Percentiles rank a stretch among this genome's conserved stretches.
Evolutionary conservation across 1,140 invertebrate genomes (phyloP).

Genomic region (Notospermus geniculatus): DNA sequence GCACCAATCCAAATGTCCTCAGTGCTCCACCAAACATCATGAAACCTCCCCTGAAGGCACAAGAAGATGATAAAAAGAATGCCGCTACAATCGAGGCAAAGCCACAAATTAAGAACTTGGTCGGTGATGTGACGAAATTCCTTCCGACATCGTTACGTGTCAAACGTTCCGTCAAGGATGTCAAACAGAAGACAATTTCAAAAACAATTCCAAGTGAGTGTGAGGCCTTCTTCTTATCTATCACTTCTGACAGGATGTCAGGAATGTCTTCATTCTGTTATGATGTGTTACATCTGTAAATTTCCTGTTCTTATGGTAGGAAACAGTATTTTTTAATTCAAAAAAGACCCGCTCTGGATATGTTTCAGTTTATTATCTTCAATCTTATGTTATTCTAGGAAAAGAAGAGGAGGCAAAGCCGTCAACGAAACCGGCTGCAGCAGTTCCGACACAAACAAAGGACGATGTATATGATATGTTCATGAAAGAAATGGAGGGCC

Average conservation of each 20-base stretch:
- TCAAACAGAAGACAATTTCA: constrained; percentile 34
- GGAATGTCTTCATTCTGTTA: too few relatives aligned
- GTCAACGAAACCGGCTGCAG: constrained; percentile 33
- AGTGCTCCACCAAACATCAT: constrained; percentile 81
- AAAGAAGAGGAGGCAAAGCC: constrained; percentile 42
- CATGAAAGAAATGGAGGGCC: constrained; percentile 96
- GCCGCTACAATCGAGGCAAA: constrained; percentile 87
- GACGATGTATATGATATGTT: constrained; percentile 98
- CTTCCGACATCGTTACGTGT: constrained; percentile 87
- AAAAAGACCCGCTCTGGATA: too few relatives aligned
- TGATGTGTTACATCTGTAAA: too few relatives aligned
- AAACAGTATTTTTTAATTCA: too few relatives aligned
- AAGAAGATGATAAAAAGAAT: constrained; percentile 59
- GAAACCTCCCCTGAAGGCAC: constrained; percentile 48
- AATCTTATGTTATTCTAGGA: constrained; percentile 21
- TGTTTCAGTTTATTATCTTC: too few relatives aligned
- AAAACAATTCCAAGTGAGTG: constrained; percentile 4
- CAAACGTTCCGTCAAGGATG: constrained; percentile 70
- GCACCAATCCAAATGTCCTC: constrained; percentile 69
- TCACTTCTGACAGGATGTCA: too few relatives aligned
- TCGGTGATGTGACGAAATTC: constrained; percentile 92
- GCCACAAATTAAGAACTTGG: constrained; percentile 89
- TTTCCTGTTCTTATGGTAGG: too few relatives aligned
- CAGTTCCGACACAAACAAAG: constrained; percentile 69
- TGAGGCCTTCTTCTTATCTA: too few relatives aligned